Evolutionary conservation across 1,140 invertebrate species (phyloP).

Genomic region (Ips nitidus): DNA sequence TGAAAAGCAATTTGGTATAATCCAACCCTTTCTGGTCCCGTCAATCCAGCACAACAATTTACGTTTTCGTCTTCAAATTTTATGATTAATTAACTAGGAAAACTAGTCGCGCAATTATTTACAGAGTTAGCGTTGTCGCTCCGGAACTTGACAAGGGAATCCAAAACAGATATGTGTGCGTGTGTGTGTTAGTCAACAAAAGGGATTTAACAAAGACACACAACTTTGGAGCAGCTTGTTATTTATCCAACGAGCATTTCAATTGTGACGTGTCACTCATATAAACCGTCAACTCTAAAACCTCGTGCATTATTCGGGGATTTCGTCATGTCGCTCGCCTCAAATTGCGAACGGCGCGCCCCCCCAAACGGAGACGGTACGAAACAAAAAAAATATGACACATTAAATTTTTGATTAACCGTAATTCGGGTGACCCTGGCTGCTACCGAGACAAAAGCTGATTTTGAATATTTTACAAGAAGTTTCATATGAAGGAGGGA

Average conservation of each 20-base stretch:
- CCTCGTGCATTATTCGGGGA: conserved; percentile 16
- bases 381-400: too few relatives aligned
- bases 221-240: conserved; percentile 19
- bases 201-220: conserved; percentile 29
- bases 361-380: too few relatives aligned
- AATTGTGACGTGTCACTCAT: conserved; percentile 27
- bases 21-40: background rate
- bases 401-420: too few relatives aligned
- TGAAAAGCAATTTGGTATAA: background rate
- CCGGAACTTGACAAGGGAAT: conserved; percentile 20
- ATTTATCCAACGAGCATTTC: conserved; percentile 21
- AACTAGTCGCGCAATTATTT: conserved; percentile 15
- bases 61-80: conserved; percentile 9
- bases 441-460: too few relatives aligned
- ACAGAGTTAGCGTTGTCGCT: conserved; percentile 14
- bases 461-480: too few relatives aligned
- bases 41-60: conserved; percentile 4
- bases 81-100: conserved; percentile 11
- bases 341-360: too few relatives aligned
- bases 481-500: too few relatives aligned
- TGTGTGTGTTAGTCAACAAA: conserved; percentile 25
- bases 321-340: background rate
- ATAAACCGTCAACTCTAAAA: conserved; percentile 15
- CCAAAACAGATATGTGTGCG: conserved; percentile 24
- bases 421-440: too few relatives aligned